Evolutionary conservation across 2,113 vertebrate genomes (phyloP).

Genomic region (Mustelus asterias): DNA sequence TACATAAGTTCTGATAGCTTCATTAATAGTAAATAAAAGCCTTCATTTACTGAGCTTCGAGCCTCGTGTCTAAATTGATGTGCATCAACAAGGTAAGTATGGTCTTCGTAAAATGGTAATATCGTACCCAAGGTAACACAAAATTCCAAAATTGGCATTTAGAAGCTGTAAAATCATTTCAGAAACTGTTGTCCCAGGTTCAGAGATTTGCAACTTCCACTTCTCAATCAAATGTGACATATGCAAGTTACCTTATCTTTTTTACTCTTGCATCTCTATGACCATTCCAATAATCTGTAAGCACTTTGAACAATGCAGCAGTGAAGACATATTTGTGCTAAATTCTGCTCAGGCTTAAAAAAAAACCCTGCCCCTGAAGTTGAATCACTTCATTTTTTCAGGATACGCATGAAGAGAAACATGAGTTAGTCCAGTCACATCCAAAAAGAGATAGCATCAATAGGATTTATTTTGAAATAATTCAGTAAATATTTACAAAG

Average conservation of each 20-base stretch:
- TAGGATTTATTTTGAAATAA: not conserved
- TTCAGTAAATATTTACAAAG: not conserved
- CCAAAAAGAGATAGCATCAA: not conserved
- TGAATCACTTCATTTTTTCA: not conserved
- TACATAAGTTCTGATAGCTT: no score
- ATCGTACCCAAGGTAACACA: not conserved
- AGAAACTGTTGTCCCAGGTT: not conserved
- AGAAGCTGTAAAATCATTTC: not conserved
- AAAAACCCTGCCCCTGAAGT: not conserved
- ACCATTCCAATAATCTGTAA: not conserved
- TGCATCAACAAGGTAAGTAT: no score
- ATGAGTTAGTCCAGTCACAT: not conserved
- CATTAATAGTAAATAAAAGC: no score
- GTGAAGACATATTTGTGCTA: not conserved
- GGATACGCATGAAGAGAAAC: not conserved
- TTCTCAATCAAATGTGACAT: not conserved
- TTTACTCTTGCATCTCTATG: not conserved
- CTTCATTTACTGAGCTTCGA: no score
- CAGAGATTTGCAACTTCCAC: not conserved
- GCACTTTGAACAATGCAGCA: not conserved
- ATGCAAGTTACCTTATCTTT: not conserved
- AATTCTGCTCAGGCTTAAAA: not conserved
- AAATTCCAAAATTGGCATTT: not conserved
- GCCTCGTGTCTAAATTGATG: no score
- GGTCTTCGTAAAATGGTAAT: not conserved